Conservation (phyloP, 53 echinoderm and acorn worm species). For the Astropecten irregularis region DNA sequence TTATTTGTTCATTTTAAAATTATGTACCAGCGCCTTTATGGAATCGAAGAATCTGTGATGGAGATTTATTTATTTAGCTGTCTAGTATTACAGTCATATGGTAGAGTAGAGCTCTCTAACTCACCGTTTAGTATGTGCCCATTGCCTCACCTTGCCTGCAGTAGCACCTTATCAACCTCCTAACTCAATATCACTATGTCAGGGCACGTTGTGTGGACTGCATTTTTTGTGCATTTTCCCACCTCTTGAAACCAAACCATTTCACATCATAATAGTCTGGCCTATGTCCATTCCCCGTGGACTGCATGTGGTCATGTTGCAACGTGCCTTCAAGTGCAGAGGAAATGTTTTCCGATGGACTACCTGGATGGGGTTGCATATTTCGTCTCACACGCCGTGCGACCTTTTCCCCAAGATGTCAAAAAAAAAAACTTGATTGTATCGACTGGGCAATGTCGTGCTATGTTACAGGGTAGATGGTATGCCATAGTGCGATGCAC, state of each 20-base stretch:
- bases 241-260: too few relatives aligned
- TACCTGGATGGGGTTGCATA: neutral
- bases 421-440: neutral
- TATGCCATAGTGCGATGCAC: conserved; percentile 4
- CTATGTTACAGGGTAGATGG: conserved; percentile 16
- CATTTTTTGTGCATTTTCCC: too few relatives aligned
- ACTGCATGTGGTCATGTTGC: neutral
- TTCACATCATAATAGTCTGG: too few relatives aligned
- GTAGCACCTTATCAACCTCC: neutral
- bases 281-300: too few relatives aligned
- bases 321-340: neutral
- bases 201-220: conserved; percentile 10
- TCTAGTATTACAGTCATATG: too few relatives aligned
- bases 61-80: neutral
- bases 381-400: neutral
- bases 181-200: conserved; percentile 3
- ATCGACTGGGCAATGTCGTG: conserved; percentile 14
- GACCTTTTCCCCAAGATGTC: neutral
- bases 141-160: neutral
- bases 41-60: too few relatives aligned
- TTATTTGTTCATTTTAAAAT: too few relatives aligned
- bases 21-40: too few relatives aligned
- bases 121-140: conserved; percentile 21
- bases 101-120: conserved; percentile 4
- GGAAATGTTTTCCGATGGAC: neutral